Evolutionary conservation across 2,888 invertebrate species (phyloP), one percentile per base, ranked within the genome.

Genomic region (Pimpla rufipes): DNA sequence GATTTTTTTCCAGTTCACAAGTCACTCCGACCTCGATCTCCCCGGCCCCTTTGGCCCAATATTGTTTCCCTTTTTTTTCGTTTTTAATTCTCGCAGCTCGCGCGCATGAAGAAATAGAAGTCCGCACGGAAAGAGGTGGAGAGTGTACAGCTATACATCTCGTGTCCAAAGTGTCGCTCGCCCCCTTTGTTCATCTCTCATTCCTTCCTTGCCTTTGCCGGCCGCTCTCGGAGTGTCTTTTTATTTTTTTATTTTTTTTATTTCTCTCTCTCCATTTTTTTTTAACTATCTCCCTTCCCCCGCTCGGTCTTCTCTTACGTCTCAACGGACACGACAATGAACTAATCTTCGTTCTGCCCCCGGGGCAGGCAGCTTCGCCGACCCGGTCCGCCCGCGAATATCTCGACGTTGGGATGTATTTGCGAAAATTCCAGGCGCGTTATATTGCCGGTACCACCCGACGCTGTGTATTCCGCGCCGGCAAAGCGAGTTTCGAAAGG

Each of bases 301-400:
- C 50, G 29, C 23, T 23, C 42, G 57, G 70, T 70, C 52, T 55
- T 70, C 73, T 77, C 47, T 68, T 62, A 67, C 47, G 23, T 47
- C 62, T 57, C 52, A 18, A 55, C 83, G 59, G 55, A 70, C 73
- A 74, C 68, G 73, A 80, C 80, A 80, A 80, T 73, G 77, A 83
- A 77, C 83, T 83, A 83, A 83, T 83, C 68, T 80, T 42, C 80
- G 76, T 68, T 74, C 47, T 57, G 55, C 55, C 83, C 64, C 35
- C 29, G 57, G 78, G 75, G 23, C 37, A 73, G 66, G 47, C 16
- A 50, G 50, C 52, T 83, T 59, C 52, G 29, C 52, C 37, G 16
- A 40, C 13, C 37, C 50, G 21, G 13, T n/a, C n/a, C 71, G 18
- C n/a, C n/a, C n/a, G 11, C 47, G 57, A 75, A 79, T 83, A 83